Percentiles rank a stretch among this genome's conserved stretches.
These are phyloP conservation scores for Tenthredo notha DNA, from an alignment of 2,888 invertebrate genomes.

Conservation along the genomic window DNA sequence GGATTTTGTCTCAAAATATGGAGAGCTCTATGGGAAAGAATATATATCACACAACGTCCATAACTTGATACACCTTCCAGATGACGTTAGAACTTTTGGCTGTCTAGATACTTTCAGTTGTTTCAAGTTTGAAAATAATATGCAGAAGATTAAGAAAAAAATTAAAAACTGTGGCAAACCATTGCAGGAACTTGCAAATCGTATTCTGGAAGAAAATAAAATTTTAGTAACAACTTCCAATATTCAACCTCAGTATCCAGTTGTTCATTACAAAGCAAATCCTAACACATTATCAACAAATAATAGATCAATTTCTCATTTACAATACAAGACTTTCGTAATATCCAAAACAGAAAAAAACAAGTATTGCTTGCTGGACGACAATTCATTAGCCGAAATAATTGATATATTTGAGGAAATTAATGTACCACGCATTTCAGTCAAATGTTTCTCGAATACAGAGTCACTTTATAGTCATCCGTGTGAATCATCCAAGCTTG, in stretches of 20 bases:
- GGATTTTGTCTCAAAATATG: neutral
- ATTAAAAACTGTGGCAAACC: neutral
- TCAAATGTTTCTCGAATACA: neutral
- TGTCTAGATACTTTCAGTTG: neutral
- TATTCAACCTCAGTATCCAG: conserved; percentile 1
- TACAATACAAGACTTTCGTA: neutral
- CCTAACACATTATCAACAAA: neutral
- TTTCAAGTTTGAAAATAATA: neutral
- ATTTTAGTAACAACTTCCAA: neutral
- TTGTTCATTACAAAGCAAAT: neutral
- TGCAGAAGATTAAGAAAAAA: neutral
- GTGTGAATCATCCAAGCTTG: neutral
- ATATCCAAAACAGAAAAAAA: conserved; percentile 10
- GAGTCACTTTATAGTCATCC: neutral
- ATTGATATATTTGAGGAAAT: neutral
- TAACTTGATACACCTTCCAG: neutral
- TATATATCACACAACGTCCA: neutral
- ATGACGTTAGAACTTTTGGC: neutral
- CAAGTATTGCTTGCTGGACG: neutral
- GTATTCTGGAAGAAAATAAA: neutral
- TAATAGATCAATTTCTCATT: neutral
- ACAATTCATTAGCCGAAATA: neutral
- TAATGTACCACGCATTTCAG: neutral
- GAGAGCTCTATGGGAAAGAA: neutral
- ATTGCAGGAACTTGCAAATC: neutral